Conservation (phyloP, 2,888 invertebrate genomes). For the Sinelater perroti region DNA sequence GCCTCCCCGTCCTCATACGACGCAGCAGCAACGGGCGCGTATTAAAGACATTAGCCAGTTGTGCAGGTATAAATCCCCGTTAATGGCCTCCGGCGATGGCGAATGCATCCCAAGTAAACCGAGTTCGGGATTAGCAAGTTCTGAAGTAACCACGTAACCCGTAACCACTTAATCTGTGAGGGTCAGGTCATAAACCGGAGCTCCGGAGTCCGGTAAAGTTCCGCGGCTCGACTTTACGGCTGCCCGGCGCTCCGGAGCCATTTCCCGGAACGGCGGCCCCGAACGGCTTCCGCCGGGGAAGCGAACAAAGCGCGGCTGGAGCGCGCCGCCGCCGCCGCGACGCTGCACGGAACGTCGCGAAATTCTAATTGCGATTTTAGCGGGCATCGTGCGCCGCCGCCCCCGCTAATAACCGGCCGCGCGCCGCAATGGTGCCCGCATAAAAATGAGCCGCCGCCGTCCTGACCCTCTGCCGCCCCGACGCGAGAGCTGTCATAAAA, state of each 20-base stretch:
- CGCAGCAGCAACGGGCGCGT: conserved; percentile 18
- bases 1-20: conserved; percentile 2
- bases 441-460: conserved; percentile 33
- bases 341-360: background rate
- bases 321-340: background rate
- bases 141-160: conserved; percentile 58
- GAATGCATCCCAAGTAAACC: conserved; percentile 41
- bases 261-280: conserved; percentile 38
- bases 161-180: conserved; percentile 59
- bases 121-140: conserved; percentile 54
- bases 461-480: conserved; percentile 24
- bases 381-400: conserved; percentile 17
- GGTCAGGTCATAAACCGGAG: conserved; percentile 59
- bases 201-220: conserved; percentile 53
- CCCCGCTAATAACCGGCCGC: conserved; percentile 28
- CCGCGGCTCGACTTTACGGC: conserved; percentile 51
- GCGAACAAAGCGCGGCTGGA: conserved; percentile 32
- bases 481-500: conserved; percentile 51
- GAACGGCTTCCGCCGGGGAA: conserved; percentile 32
- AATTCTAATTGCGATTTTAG: conserved; percentile 30
- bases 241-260: conserved; percentile 45
- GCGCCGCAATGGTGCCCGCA: conserved; percentile 28
- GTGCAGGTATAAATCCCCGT: conserved; percentile 41
- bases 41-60: conserved; percentile 35
- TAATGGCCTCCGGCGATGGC: conserved; percentile 39